These are phyloP conservation scores for Microcebus murinus DNA, from an alignment of 2,113 vertebrate genomes.

Conservation along the genomic window DNA sequence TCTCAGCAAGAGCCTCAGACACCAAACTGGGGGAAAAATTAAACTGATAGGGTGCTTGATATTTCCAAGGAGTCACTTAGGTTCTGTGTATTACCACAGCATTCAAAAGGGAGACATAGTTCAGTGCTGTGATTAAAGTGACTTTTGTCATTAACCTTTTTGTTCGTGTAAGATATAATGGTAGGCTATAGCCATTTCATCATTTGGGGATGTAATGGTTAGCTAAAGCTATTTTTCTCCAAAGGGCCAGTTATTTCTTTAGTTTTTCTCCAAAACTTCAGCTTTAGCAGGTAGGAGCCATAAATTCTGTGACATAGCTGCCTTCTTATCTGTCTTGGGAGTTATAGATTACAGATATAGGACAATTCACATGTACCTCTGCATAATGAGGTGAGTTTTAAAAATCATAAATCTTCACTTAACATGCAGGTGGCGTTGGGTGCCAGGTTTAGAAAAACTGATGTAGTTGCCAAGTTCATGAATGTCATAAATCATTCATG, in stretches of 20 bases:
- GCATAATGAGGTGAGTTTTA: conserved; percentile 87
- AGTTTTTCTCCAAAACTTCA: conserved; percentile 80
- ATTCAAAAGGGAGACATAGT: conserved; percentile 56
- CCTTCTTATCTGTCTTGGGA: conserved; percentile 85
- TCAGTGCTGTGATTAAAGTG: conserved; percentile 76
- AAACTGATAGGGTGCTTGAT: conserved; percentile 53
- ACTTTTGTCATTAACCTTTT: conserved; percentile 77
- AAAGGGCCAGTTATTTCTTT: conserved; percentile 76
- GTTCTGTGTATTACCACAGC: conserved; percentile 38
- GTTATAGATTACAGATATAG: conserved; percentile 86
- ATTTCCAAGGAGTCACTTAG: conserved; percentile 68
- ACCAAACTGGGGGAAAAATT: conserved; percentile 43
- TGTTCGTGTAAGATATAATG: neutral
- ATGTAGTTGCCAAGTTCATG: conserved; percentile 86
- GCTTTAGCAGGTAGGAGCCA: conserved; percentile 71
- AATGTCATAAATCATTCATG: conserved; percentile 88
- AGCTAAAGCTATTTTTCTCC: conserved; percentile 76
- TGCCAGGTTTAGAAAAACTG: conserved; percentile 86
- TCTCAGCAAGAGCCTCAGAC: conserved; percentile 62
- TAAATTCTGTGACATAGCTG: conserved; percentile 85
- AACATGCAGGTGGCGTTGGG: conserved; percentile 85
- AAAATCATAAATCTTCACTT: conserved; percentile 87
- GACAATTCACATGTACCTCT: conserved; percentile 86
- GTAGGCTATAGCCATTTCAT: conserved; percentile 66
- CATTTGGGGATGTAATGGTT: conserved; percentile 52